A percentile compares a stretch with the other conserved stretches of the same genome.
Conservation (phyloP, 2,113 vertebrate genomes). For the Brienomyrus brachyistius region DNA sequence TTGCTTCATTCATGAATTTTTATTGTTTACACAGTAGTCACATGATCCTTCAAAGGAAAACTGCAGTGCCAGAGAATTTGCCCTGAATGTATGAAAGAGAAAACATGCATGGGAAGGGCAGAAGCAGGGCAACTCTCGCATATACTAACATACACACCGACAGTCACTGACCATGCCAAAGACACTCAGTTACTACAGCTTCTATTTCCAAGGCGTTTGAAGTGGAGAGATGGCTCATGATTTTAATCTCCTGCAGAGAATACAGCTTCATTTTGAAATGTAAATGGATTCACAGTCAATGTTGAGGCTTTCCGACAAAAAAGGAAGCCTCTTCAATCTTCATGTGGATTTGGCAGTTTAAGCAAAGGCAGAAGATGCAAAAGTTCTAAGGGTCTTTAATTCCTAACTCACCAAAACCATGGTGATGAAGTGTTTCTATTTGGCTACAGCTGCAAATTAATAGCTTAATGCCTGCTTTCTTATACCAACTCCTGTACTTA, state of each 20-base stretch:
- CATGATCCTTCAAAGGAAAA: background rate
- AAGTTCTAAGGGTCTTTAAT: constrained; percentile 17
- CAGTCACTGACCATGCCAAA: constrained; percentile 18
- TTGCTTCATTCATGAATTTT: background rate
- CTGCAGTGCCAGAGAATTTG: background rate
- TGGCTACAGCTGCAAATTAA: constrained; percentile 21
- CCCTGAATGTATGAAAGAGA: background rate
- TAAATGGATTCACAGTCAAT: constrained; percentile 25
- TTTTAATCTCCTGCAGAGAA: constrained; percentile 15
- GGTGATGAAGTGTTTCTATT: constrained; percentile 26
- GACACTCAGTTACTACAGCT: constrained; percentile 26
- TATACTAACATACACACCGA: constrained; percentile 6
- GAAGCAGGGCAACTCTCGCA: background rate
- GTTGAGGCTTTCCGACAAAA: background rate
- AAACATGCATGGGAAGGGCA: background rate
- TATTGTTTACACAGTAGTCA: background rate
- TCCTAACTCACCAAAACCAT: constrained; percentile 23
- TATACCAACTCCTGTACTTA: background rate
- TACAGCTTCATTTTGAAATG: constrained; percentile 16
- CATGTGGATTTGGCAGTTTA: constrained; percentile 19
- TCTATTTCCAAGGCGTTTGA: constrained; percentile 35
- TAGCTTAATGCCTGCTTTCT: constrained; percentile 16
- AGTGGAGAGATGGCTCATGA: constrained; percentile 10
- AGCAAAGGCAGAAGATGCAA: background rate
- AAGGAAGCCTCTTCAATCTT: constrained; percentile 1